Evolutionary conservation across 2,797 vertebrate genomes (phyloP).

Genomic region (Coregonus sp.): DNA sequence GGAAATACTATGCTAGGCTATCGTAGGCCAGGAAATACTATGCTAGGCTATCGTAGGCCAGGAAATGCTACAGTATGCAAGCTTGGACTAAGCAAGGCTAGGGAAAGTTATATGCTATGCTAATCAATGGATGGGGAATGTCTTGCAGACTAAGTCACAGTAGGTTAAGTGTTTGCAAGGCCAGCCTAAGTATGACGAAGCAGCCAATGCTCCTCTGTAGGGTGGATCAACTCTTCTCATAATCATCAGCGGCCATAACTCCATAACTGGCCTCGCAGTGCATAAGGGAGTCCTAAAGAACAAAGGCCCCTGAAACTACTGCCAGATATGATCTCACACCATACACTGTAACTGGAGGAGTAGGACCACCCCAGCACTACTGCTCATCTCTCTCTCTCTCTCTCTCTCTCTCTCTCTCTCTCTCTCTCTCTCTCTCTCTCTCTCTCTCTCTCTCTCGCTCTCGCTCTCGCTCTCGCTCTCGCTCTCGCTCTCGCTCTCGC

Average conservation of each 20-base stretch:
- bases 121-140: not conserved
- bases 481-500: not conserved
- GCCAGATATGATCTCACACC: constrained; percentile 70
- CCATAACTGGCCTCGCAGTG: constrained; percentile 56
- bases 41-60: not conserved
- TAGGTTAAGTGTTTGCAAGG: constrained; percentile 30
- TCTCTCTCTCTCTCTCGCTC: not conserved
- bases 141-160: constrained; percentile 6
- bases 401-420: not conserved
- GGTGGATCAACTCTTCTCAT: constrained; percentile 24
- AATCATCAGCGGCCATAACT: constrained; percentile 47
- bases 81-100: not conserved
- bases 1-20: not conserved
- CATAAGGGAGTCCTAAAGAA: constrained; percentile 44
- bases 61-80: too few species aligned
- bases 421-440: not conserved
- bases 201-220: constrained; percentile 37
- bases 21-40: not conserved
- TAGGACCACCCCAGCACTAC: constrained; percentile 57
- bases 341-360: constrained; percentile 58
- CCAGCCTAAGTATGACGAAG: not conserved
- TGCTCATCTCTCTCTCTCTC: not conserved
- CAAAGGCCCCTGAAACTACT: constrained; percentile 56
- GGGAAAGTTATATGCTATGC: not conserved
- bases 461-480: not conserved